phyloP scores from a whole-genome alignment of 2,113 vertebrate species.

The Gadus chalcogrammus region DNA sequence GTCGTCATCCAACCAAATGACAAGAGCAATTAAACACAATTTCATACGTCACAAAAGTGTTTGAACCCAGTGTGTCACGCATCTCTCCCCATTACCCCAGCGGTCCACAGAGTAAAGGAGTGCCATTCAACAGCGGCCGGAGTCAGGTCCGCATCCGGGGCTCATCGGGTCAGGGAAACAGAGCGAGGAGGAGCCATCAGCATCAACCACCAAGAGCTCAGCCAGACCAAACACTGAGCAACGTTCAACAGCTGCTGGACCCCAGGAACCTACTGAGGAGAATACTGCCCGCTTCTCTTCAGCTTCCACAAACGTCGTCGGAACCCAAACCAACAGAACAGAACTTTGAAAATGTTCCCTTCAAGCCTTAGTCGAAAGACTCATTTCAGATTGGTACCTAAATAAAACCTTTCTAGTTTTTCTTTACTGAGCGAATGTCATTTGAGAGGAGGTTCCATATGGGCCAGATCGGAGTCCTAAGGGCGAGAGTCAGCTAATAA shows the following conservation, averaged over 20 bases:
- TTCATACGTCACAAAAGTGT: neutral
- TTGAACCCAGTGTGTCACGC: conserved; percentile 15
- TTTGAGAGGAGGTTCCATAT: conserved; percentile 5
- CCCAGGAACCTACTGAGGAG: conserved; percentile 59
- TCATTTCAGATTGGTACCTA: neutral
- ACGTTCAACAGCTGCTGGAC: conserved; percentile 46
- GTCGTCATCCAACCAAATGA: neutral
- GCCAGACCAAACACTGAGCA: conserved; percentile 31
- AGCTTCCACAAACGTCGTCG: conserved; percentile 22
- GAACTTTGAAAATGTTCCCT: neutral
- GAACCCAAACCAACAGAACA: neutral
- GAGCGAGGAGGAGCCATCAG: conserved; percentile 29
- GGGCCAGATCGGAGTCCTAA: neutral
- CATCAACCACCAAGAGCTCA: conserved; percentile 11
- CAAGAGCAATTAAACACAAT: neutral
- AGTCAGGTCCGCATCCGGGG: conserved; percentile 17
- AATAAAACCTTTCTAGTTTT: no score
- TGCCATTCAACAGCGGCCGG: neutral
- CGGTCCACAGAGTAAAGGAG: conserved; percentile 26
- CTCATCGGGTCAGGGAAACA: conserved; percentile 16
- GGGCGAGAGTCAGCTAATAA: conserved; percentile 11
- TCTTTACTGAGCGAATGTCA: no score
- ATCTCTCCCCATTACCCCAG: conserved; percentile 15
- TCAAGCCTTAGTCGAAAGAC: neutral
- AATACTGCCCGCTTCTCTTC: conserved; percentile 44